Conservation (phyloP, 2,888 invertebrate genomes). For the Himalopsyche anomala region DNA sequence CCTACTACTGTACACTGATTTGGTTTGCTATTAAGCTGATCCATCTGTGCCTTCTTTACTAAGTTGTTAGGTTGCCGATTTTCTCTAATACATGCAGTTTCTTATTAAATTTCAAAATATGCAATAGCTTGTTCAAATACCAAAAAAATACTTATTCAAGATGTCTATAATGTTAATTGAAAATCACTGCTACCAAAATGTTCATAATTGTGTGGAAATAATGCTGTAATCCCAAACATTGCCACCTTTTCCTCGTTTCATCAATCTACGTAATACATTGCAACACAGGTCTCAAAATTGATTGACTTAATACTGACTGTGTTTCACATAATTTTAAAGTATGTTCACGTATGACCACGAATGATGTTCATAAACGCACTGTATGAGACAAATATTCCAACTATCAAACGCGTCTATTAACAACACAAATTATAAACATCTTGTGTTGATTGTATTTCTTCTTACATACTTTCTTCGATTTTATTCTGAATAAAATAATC, state of each 20-base stretch:
- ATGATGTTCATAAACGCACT: slow-evolving; percentile 19
- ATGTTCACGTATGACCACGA: background rate
- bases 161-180: too few relatives aligned
- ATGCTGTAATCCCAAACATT: background rate
- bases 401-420: background rate
- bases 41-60: too few relatives aligned
- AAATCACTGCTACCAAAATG: too few relatives aligned
- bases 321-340: background rate
- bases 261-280: background rate
- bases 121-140: too few relatives aligned
- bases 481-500: background rate
- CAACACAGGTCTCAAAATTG: background rate
- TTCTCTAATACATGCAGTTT: too few relatives aligned
- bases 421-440: background rate
- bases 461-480: background rate
- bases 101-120: too few relatives aligned
- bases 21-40: too few relatives aligned
- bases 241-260: background rate
- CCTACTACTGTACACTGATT: too few relatives aligned
- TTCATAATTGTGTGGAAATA: background rate
- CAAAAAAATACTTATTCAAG: too few relatives aligned
- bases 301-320: background rate
- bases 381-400: background rate
- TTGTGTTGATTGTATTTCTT: too few relatives aligned
- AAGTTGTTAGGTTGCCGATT: too few relatives aligned